Evolutionary conservation across 2,113 vertebrate species (phyloP), one percentile per base, ranked within the genome.

Genomic region (Micronycteris hirsuta): DNA sequence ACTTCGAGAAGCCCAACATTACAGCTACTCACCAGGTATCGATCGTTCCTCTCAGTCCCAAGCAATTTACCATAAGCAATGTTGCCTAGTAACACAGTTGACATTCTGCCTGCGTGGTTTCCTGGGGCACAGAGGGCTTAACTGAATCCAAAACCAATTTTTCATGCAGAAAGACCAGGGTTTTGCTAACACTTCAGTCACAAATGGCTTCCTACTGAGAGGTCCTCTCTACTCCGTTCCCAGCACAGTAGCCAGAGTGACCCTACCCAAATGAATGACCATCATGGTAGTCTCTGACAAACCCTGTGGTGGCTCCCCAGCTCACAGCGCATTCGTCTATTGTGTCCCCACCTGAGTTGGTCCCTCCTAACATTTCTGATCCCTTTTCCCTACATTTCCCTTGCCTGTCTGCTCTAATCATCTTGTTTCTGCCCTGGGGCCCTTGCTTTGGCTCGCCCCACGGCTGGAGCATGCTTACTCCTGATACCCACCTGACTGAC

Each of bases 41-140:
- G 67, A 12, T 36, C 24, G 47, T 73, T 56, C 76, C 33, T 81
- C 36, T 54, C 7, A 14, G 52, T 19, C 56, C 31, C 58, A 70
- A 70, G 85, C 24, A 43, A 1, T 74, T 67, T 52, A 80, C 61
- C 43, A 16, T 80, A 82, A 93, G 87, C 76, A 22, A 0, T 9
- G 38, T 92, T 87, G 91, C 80, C 87, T 94, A 19, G 87, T 68
- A 45, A 93, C 85, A 84, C 61, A 91, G 68, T 41, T 77, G 89
- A 70, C 67, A 24, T 67, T 96, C 74, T 88, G 89, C 90, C 84
- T 96, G 90, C 73, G 7, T 83, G 47, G 92, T 96, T 96, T 96
- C 92, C 54, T 14, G 67, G 73, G 67, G 24, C 93, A 78, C 67
- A 45, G 89, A 89, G 85, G 70, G 54, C 54, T 58, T 67, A 86